Evolutionary conservation across 1,140 invertebrate genomes (phyloP), one percentile per base, ranked within the genome.

Genomic region (Drosophila simulans): DNA sequence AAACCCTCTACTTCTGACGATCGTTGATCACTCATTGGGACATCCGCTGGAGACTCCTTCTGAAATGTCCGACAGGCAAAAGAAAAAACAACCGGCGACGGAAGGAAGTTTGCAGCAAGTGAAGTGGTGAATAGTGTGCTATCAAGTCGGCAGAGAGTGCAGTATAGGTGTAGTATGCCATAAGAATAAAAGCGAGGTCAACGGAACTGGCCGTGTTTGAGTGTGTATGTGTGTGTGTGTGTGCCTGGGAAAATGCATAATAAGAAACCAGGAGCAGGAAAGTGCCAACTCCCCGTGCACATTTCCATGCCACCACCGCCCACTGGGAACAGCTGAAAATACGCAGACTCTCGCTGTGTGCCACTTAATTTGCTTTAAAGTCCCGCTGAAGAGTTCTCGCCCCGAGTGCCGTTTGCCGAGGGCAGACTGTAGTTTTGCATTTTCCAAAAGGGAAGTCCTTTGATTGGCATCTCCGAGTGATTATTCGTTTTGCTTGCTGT

Each of bases 321-420:
- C 27, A 17, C 27, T 34, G 27, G 27, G 15, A 51, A 51, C n/a
- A 17, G 48, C 35, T 12, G 48, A 52, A 27, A 31, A 52, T 39
- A 31, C 22, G 49, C 60, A 68, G 62, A 66, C 31, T 46, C 66
- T 63, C 73, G 55, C 81, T 69, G 73, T 85, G 81, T 63, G 81
- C 81, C 81, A 85, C 81, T 85, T 85, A 85, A 85, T 85, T 85
- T 85, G 51, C 58, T 65, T 85, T 85, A 85, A 85, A 76, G 72
- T 75, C 53, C 46, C 45, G 75, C 75, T 62, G 54, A 75, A 82
- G 71, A 55, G 72, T 63, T 60, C 56, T 40, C 34, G 54, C 20
- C 52, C 34, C 17, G 31, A 22, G 40, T 11, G 17, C 17, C 17
- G 12, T 17, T 4, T 25, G 27, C 17, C 56, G n/a, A 51, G 15